These are phyloP conservation scores for Oxyruncus cristatus DNA, from an alignment of 2,113 vertebrate species.

Conservation along the genomic window DNA sequence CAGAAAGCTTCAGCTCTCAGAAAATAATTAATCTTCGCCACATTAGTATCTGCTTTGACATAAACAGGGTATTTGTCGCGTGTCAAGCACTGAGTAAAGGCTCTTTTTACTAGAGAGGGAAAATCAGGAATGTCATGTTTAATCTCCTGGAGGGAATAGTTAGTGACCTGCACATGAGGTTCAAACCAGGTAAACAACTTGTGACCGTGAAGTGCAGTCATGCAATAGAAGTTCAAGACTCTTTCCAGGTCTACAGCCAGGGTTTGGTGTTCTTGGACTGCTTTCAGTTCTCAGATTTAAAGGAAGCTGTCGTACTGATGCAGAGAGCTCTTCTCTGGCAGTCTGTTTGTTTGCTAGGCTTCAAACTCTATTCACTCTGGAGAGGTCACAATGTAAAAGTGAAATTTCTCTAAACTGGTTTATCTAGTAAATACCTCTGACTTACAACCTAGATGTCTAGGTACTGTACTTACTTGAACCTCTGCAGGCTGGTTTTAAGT, in stretches of 20 bases:
- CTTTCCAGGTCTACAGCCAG: not conserved
- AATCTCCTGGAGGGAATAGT: not conserved
- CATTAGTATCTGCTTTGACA: not conserved
- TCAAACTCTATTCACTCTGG: not conserved
- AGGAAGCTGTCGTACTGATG: not conserved
- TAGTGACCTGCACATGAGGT: not conserved
- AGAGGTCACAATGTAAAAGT: not conserved
- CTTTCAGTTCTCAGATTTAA: not conserved
- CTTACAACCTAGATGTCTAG: not conserved
- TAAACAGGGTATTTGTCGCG: not conserved
- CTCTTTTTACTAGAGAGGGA: not conserved
- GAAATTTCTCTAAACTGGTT: not conserved
- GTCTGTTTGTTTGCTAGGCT: not conserved
- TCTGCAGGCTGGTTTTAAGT: not conserved
- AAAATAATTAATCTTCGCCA: not conserved
- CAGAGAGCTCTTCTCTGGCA: not conserved
- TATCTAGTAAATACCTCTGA: not conserved
- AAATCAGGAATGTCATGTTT: not conserved
- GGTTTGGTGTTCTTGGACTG: not conserved
- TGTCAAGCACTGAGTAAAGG: not conserved
- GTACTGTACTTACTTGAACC: not conserved
- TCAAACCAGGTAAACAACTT: not conserved
- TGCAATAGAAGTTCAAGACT: not conserved
- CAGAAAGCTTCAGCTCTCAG: not conserved
- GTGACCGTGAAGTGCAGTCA: not conserved